Evolutionary conservation across 92 coral and sea anemone genomes (phyloP), one percentile per base, ranked within the genome.

Genomic region (Pocillopora meandrina): DNA sequence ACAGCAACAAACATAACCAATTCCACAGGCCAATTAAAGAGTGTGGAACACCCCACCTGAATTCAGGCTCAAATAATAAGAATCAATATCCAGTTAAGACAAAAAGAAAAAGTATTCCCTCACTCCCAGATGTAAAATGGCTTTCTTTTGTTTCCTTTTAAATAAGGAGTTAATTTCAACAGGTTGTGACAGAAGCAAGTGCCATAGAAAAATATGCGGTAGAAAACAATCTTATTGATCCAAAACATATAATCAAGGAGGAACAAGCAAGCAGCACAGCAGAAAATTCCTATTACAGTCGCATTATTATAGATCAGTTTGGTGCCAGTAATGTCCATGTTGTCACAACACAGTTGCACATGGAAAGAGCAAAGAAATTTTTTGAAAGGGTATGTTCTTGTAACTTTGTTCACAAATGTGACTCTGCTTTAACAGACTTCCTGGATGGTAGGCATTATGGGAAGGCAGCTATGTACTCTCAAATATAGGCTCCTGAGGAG

Each of bases 221-320:
- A 8, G 81, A 90, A 12, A 90, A 92, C 77, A 78, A 66, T 21
- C 78, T 94, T 2, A 72, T 94, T 82, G 95, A 93, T 42, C 18
- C 66, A 12, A 91, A 94, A 56, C 87, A 90, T 74, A 74, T 89
- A 18, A 91, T 92, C 52, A 36, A 89, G 21, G 98, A 94, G 81
- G 98, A 94, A 74, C 72, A 85, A 58, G 95, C 98, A 26, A 59
- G 75, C 59, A 89, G 82, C 79, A 94, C 98, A 16, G 98, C 85
- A 80, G 93, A 91, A 56, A 94, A 94, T 85, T 95, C 93, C 26
- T 94, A 94, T 82, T 90, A 89, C 84, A 82, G 92, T 79, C 92
- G 98, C 75, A 92, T 93, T 67, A 87, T 93, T 15, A 67, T 91
- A 17, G 97, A 93, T 70, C 56, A 77, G 16, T 78, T 79, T 35